Base-by-base conservation (phyloP, 2,888 invertebrate genomes). In the Netelia virgata region DNA sequence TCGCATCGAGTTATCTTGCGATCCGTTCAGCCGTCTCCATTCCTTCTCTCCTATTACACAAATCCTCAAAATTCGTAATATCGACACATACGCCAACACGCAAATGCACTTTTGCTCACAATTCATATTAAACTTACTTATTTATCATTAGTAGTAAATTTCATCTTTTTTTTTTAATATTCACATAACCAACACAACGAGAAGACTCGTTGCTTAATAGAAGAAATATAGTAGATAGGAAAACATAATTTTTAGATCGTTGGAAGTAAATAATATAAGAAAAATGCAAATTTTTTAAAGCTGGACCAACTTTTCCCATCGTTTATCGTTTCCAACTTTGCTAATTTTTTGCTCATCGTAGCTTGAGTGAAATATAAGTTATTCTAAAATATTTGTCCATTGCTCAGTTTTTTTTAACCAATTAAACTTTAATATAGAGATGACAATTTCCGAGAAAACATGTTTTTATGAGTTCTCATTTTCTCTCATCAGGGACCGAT, bases 11-110 rank as follows among this genome's bases (percentile, higher is more conserved):
- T 59, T 47, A 74, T 72, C 66, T 82, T 89, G 92, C 92, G 92
- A 90, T 90, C 88, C 90, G 91, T 89, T 88, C 91, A 91, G 92
- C 81, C 89, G 90, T 84, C 78, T 28, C 14, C 41, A 61, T 63
- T 10, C 69, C 70, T 83, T 87, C 87, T 6, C n/a, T 80, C 88
- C 88, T 82, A 82, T 87, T 87, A 89, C 88, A 88, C 70, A 41
- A 63, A 77, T 87, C 85, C 87, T 74, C 16, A 61, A 82, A 86
- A 8, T 53, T 82, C 72, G 36, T 76, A 70, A 57, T 85, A 73
- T 88, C 75, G 72, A 75, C 70, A 63, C 16, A 55, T n/a, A 55
- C 47, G 16, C 43, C 8, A 10, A 28, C 28, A 20, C 61, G 28
- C 61, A 61, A 10, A 61, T 28, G 28, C 61, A 61, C 61, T 20